phyloP scores from a whole-genome alignment of 1,140 invertebrate genomes.

The Drosophila rhopaloa region DNA sequence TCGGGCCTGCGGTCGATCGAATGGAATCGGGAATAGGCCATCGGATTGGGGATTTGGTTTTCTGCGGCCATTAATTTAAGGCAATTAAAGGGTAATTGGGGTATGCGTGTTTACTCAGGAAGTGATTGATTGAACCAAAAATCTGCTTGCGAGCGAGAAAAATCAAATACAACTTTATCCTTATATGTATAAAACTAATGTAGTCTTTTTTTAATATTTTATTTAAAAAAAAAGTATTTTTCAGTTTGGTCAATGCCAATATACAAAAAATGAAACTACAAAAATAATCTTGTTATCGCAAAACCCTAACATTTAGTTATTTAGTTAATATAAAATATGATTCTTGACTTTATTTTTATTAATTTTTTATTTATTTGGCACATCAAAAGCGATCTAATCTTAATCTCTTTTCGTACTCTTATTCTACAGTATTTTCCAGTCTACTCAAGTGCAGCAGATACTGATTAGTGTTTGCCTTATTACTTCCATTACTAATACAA shows the following conservation, averaged over 20 bases:
- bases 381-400: too few species aligned
- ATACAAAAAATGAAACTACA: too few species aligned
- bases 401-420: background rate
- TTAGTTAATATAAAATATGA: too few species aligned
- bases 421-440: conserved; percentile 18
- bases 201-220: too few species aligned
- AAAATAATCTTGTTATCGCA: too few species aligned
- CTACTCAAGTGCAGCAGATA: background rate
- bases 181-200: background rate
- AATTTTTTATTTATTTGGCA: too few species aligned
- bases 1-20: conserved; percentile 47
- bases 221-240: too few species aligned
- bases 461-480: conserved; percentile 50
- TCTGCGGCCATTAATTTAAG: conserved; percentile 51
- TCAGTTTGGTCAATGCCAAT: too few species aligned
- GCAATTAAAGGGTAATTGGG: conserved; percentile 46
- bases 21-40: conserved; percentile 5
- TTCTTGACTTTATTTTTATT: too few species aligned
- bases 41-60: conserved; percentile 21
- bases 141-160: background rate
- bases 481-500: conserved; percentile 54
- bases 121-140: conserved; percentile 10
- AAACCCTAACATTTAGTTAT: too few species aligned
- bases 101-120: conserved; percentile 27
- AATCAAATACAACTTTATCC: background rate